Conservation (phyloP, 2,797 vertebrate species). For the Botia almorhae region DNA sequence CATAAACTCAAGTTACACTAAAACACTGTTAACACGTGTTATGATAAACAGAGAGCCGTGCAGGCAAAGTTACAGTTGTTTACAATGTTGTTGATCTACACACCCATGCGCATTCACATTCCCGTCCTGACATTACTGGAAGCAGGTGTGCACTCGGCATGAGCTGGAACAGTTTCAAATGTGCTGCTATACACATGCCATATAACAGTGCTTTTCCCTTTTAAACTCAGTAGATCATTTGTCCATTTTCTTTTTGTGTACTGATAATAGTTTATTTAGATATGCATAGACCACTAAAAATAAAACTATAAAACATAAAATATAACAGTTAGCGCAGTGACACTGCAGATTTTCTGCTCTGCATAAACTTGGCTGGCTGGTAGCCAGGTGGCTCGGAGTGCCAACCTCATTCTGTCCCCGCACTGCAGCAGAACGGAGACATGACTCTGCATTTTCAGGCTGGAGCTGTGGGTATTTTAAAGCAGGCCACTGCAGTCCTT, state of each 20-base stretch:
- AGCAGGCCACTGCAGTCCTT: background rate
- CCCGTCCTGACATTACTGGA: background rate
- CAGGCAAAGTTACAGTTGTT: background rate
- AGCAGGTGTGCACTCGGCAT: constrained; percentile 4
- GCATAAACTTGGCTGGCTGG: background rate
- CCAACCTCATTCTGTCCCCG: constrained; percentile 36
- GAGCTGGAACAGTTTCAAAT: constrained; percentile 17
- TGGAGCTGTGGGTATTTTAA: constrained; percentile 2
- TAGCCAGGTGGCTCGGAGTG: constrained; percentile 15
- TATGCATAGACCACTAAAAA: background rate
- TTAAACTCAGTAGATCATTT: background rate
- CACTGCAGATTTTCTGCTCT: constrained; percentile 13
- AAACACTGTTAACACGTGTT: background rate
- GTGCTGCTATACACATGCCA: constrained; percentile 18
- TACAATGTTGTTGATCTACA: constrained; percentile 16
- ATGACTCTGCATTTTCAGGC: constrained; percentile 41
- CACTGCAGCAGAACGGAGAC: constrained; percentile 36
- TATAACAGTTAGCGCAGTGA: background rate
- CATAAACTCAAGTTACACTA: background rate
- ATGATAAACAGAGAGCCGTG: constrained; percentile 9
- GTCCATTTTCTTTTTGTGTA: constrained; percentile 7
- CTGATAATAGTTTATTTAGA: background rate
- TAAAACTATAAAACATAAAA: no score
- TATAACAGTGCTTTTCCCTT: constrained; percentile 18
- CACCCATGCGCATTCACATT: background rate